phyloP scores from a whole-genome alignment of 1,140 invertebrate genomes.

The Trichomalopsis sarcophagae region DNA sequence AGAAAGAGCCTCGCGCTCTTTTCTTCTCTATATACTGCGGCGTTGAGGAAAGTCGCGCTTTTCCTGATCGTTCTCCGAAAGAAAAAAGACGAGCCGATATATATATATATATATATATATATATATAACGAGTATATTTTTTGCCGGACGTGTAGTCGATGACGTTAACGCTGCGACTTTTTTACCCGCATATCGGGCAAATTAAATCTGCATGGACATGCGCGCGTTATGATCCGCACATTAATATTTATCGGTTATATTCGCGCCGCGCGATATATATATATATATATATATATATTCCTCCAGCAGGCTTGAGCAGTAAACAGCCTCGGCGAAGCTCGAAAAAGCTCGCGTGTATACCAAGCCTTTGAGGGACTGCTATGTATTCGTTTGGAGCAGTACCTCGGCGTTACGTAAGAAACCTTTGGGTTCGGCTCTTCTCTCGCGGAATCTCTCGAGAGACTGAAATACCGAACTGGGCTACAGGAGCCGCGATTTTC shows the following conservation, averaged over 20 bases:
- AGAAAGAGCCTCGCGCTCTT: not conserved
- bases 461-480: not conserved
- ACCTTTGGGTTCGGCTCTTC: not conserved
- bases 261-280: too few relatives aligned
- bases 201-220: too few relatives aligned
- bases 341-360: not conserved
- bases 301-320: too few relatives aligned
- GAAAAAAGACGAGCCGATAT: too few relatives aligned
- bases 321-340: not conserved
- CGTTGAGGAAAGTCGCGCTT: not conserved
- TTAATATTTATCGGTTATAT: too few relatives aligned
- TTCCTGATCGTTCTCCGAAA: not conserved
- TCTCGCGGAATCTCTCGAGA: not conserved
- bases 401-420: constrained; percentile 62
- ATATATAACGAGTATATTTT: too few relatives aligned
- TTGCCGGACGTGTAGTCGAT: too few relatives aligned
- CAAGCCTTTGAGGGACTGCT: not conserved
- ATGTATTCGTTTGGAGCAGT: constrained; percentile 53
- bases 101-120: too few relatives aligned
- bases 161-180: too few relatives aligned
- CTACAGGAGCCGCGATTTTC: not conserved
- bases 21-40: not conserved
- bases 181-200: too few relatives aligned
- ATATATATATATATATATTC: too few relatives aligned
- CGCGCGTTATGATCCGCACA: too few relatives aligned